Conservation (phyloP, 2,113 vertebrate species). For the Butorides virescens region DNA sequence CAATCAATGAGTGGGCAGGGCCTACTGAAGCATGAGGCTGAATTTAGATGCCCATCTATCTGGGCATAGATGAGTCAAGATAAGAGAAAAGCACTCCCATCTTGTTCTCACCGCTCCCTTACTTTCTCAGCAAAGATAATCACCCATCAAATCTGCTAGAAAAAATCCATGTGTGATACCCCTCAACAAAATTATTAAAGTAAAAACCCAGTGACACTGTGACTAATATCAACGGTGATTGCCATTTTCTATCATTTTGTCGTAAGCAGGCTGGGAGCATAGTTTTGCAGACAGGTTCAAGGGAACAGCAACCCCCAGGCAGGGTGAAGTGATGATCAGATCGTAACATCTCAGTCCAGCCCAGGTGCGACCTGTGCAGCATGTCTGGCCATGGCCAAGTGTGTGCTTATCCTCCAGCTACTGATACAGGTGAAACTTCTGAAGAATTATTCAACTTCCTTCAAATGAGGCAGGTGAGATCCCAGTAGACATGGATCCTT, state of each 20-base stretch:
- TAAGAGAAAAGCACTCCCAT: not conserved
- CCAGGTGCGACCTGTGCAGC: not conserved
- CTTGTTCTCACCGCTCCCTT: not conserved
- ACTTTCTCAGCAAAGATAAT: not conserved
- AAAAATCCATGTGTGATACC: not conserved
- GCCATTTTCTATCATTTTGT: not conserved
- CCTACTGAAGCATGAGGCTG: not conserved
- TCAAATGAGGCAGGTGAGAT: not conserved
- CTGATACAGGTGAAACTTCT: not conserved
- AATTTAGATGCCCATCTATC: not conserved
- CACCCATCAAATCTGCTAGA: not conserved
- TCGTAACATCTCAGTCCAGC: not conserved
- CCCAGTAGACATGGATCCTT: fast-evolving
- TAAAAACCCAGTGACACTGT: not conserved
- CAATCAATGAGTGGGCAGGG: not conserved
- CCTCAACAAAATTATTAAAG: not conserved
- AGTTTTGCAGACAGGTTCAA: not conserved
- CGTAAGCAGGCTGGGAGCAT: not conserved
- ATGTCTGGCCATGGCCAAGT: no score
- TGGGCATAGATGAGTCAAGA: not conserved
- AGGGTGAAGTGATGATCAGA: not conserved
- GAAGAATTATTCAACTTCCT: not conserved
- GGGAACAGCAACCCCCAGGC: not conserved
- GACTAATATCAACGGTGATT: not conserved
- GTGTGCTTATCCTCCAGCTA: not conserved